These are phyloP conservation scores for Callocephalon fimbriatum DNA, from an alignment of 2,113 vertebrate species.

Conservation along the genomic window DNA sequence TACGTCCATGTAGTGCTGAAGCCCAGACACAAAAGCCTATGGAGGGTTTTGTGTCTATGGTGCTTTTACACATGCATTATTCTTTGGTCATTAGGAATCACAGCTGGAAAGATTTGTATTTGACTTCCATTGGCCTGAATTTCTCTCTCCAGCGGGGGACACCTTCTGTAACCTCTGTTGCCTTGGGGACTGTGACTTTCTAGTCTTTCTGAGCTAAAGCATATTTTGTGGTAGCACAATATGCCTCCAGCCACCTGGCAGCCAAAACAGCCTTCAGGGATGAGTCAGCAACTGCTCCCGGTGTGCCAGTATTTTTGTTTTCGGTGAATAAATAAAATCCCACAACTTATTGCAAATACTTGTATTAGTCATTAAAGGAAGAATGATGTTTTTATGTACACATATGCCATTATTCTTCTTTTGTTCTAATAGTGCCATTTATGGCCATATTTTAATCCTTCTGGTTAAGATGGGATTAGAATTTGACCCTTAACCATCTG, in stretches of 20 bases:
- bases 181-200: constrained; percentile 56
- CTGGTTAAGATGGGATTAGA: neutral
- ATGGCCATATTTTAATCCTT: neutral
- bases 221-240: constrained; percentile 58
- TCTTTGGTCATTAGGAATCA: constrained; percentile 31
- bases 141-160: constrained; percentile 24
- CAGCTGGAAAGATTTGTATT: constrained; percentile 45
- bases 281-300: constrained; percentile 48
- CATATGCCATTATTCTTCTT: neutral
- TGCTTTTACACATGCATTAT: constrained; percentile 3
- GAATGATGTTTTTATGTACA: neutral
- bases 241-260: constrained; percentile 58
- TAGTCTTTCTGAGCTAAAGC: constrained; percentile 56
- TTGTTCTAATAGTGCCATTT: neutral
- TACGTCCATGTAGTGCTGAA: too few relatives aligned
- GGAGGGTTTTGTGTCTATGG: too few relatives aligned
- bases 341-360: constrained; percentile 17
- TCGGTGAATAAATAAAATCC: constrained; percentile 44
- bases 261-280: constrained; percentile 32
- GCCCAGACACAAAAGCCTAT: too few relatives aligned
- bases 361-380: constrained; percentile 37
- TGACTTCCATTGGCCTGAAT: constrained; percentile 1
- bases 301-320: constrained; percentile 57
- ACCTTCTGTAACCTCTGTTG: constrained; percentile 50
- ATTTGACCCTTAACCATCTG: neutral